Evolutionary conservation across 2,797 vertebrate genomes (phyloP), one percentile per base, ranked within the genome.

Genomic region (Syngnathus acus): DNA sequence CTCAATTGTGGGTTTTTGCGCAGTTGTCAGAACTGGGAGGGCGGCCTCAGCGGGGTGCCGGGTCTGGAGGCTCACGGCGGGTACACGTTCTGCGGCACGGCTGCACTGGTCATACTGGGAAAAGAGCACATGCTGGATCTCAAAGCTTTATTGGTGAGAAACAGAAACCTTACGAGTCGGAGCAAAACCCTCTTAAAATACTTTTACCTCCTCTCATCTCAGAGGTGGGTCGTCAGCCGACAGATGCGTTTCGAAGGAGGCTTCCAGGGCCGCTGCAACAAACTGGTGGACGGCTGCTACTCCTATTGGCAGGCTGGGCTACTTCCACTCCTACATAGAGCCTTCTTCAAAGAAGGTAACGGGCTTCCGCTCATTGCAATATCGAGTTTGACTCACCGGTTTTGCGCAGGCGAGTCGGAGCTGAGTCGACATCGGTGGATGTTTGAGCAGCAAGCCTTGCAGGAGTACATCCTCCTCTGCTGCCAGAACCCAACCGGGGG

Each of bases 291-390:
- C 0, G 96, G 97, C 65, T 99, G 97, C 87, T 99, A 98, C 84
- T 99, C 97, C 21, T 98, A 98, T 87, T 99, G 97, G 97, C 97
- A 99, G 89, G 96, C 95, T 9, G 97, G 95, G 17, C 88, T 98
- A 59, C 87, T 99, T 69, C 95, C 96, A 0, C 90, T 98, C 0
- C 90, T 98, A 37, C 96, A 99, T 88, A 89, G 94, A 1, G 94
- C 95, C 0, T 90, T 97, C 64, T 92, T 92, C 0, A 90, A 91
- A 74, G 91, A 92, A 83, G 95, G 97, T 97, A 77, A 53, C 51
- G 14, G 11, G n/a, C 23, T 9, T 13, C 10, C 8, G 61, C 26
- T 43, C 39, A 4, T 63, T 23, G 39, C 6, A 6, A 6, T 5
- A 42, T 21, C 11, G 26, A 23, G 10, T 40, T 14, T 21, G n/a